phyloP scores from a whole-genome alignment of 1,140 invertebrate species.

The Drosophila lacertosa region DNA sequence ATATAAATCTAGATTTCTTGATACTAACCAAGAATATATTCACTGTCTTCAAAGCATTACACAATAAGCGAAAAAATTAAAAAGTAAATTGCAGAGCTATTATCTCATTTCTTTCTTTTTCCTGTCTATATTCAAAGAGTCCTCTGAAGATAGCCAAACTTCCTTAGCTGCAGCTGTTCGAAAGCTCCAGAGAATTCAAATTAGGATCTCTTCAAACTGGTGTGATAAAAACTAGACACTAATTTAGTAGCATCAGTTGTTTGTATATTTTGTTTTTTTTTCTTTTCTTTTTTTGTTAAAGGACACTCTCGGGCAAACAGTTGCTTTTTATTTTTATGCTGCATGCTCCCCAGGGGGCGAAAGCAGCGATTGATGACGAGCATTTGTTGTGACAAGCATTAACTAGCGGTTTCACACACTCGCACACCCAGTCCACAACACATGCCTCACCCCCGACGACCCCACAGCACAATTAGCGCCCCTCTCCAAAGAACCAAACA shows the following conservation, averaged over 20 bases:
- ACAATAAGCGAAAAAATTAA: no score
- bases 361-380: conserved; percentile 65
- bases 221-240: conserved; percentile 25
- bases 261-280: conserved; percentile 29
- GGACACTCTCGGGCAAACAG: conserved; percentile 35
- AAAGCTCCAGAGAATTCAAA: conserved; percentile 55
- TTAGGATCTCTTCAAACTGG: conserved; percentile 8
- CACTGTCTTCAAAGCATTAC: no score
- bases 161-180: neutral
- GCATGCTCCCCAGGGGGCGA: conserved; percentile 18
- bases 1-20: no score
- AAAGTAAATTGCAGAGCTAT: no score
- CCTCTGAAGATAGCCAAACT: neutral
- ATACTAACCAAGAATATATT: no score
- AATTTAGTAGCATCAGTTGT: conserved; percentile 70
- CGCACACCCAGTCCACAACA: conserved; percentile 1
- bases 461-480: conserved; percentile 53
- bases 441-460: neutral
- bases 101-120: neutral
- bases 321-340: conserved; percentile 8
- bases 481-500: conserved; percentile 47
- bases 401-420: conserved; percentile 77
- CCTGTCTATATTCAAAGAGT: neutral
- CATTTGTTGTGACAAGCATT: conserved; percentile 79
- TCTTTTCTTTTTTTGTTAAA: conserved; percentile 27